phyloP scores from a whole-genome alignment of 1,140 invertebrate species.

The Drosophila melanica region DNA sequence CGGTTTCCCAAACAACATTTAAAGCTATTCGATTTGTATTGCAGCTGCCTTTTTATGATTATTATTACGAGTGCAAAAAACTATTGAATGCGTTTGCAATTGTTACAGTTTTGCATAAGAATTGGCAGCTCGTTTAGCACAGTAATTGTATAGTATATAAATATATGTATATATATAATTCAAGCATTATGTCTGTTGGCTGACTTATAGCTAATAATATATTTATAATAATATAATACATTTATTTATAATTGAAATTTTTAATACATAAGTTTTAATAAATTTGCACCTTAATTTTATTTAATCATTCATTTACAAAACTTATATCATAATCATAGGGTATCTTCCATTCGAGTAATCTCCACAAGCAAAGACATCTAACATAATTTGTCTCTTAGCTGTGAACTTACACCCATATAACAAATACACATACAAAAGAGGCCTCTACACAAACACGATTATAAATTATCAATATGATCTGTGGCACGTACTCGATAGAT shows the following conservation, averaged over 20 bases:
- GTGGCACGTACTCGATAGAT: constrained; percentile 37
- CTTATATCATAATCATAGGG: background rate
- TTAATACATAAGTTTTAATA: no score
- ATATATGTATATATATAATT: background rate
- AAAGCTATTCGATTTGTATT: constrained; percentile 66
- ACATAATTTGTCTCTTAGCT: background rate
- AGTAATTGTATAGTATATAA: background rate
- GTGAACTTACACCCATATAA: background rate
- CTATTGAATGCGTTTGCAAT: constrained; percentile 16
- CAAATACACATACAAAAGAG: background rate
- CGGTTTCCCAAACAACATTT: constrained; percentile 1
- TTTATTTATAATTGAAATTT: no score
- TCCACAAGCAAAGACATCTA: background rate
- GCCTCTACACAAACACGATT: background rate
- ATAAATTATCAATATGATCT: constrained; percentile 37
- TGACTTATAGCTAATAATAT: no score
- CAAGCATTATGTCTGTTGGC: background rate
- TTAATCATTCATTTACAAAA: no score
- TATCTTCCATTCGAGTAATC: background rate
- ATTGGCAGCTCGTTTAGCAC: background rate
- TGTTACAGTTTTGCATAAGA: constrained; percentile 39
- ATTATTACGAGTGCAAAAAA: constrained; percentile 48
- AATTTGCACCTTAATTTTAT: no score
- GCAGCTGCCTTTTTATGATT: constrained; percentile 38
- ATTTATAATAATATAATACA: no score